Evolutionary conservation across 2,888 invertebrate species (phyloP), one percentile per base, ranked within the genome.

Genomic region (Lomographa bimaculata): DNA sequence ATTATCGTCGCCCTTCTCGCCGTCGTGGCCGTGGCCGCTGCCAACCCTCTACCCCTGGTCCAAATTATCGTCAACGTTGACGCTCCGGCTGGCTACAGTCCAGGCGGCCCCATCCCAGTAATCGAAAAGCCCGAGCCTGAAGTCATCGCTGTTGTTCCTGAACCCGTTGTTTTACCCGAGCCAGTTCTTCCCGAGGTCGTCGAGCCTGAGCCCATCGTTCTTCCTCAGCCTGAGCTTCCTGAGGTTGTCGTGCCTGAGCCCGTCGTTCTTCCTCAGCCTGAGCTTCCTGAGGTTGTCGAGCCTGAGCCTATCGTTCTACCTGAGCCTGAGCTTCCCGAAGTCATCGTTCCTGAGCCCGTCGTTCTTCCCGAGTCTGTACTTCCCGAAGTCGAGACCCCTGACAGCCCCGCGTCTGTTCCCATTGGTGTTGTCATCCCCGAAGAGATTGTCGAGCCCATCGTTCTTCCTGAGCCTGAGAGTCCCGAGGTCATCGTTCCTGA

Each of bases 31-130:
- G 54, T 78, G 30, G 69, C 70, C 9, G 59, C 57, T 10, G 76
- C 75, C 49, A 64, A 64, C 36, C 75, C 77, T 1, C 46, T 72
- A 54, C 76, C 76, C 2, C 44, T 77, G 21, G 77, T 78, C 54
- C 70, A 68, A 57, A 47, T 68, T 7, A 64, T 76, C 45, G 65
- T 79, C 20, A 78, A 77, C 55, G 51, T 77, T n/a, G 64, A 71
- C 20, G 64, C 63, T 8, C 58, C 58, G 14, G 41, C 38, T 12
- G 49, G 7, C 23, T 18, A 32, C 1, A 10, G 14, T 3, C 35
- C 40, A n/a, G 20, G 35, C 9, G 14, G 7, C 8, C 37, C 46
- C 2, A 5, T 17, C 43, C 60, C 12, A 10, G 47, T 40, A 9
- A 9, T 46, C 23, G 47, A 43, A 20, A 30, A 18, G 23, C 37